These are phyloP conservation scores for Pedetes capensis DNA, from an alignment of 2,113 vertebrate genomes.

Conservation along the genomic window DNA sequence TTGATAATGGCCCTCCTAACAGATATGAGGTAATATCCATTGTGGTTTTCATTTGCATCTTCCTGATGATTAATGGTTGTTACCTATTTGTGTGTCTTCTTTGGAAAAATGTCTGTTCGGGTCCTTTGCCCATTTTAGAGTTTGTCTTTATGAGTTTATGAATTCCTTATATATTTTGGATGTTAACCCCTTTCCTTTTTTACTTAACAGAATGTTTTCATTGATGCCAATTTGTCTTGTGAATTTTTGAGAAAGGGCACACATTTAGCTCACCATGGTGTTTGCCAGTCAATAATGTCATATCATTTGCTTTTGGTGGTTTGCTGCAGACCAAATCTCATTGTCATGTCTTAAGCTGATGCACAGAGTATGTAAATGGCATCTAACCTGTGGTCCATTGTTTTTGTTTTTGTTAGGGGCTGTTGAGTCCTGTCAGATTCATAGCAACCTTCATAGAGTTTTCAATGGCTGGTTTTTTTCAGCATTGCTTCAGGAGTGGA, in stretches of 20 bases:
- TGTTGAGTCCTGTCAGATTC: too few relatives aligned
- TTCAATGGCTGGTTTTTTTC: too few relatives aligned
- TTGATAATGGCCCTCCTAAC: neutral
- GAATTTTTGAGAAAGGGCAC: neutral
- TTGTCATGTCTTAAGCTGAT: neutral
- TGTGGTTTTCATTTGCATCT: neutral
- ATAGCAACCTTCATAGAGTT: too few relatives aligned
- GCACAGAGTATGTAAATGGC: accelerated
- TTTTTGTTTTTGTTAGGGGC: too few relatives aligned
- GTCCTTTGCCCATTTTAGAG: neutral
- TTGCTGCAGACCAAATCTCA: neutral
- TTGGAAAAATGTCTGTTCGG: too few relatives aligned
- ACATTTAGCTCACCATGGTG: neutral
- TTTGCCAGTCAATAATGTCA: neutral
- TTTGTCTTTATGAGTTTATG: neutral
- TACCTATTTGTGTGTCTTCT: neutral
- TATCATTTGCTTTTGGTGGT: neutral
- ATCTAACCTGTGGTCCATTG: neutral
- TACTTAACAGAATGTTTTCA: neutral
- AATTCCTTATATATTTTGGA: neutral
- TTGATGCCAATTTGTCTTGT: neutral
- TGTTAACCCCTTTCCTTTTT: neutral
- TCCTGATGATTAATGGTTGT: neutral
- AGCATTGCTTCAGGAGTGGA: too few relatives aligned
- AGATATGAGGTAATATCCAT: neutral